Evolutionary conservation across 2,888 invertebrate species (phyloP).

Genomic region (Ichneumon xanthorius): DNA sequence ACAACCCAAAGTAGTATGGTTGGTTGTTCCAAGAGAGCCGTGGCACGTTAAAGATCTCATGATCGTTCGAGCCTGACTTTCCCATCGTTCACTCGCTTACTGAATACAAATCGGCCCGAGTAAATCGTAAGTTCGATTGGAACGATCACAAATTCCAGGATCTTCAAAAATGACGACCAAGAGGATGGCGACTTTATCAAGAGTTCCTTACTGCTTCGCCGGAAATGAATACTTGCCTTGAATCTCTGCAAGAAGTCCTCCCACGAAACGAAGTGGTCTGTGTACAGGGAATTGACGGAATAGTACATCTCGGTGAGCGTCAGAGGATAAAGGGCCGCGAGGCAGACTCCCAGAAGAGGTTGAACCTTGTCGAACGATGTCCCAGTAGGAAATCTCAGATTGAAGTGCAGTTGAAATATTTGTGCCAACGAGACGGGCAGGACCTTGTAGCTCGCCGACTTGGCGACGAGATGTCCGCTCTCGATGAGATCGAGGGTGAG

Average conservation of each 20-base stretch:
- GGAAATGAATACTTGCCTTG: conserved; percentile 85
- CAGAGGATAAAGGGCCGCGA: conserved; percentile 96
- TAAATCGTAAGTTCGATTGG: no score
- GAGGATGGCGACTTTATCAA: background rate
- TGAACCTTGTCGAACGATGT: conserved; percentile 96
- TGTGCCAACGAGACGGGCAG: conserved; percentile 95
- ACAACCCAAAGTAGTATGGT: background rate
- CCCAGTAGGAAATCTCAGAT: conserved; percentile 95
- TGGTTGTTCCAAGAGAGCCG: no score
- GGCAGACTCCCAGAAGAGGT: conserved; percentile 94
- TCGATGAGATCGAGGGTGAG: conserved; percentile 96
- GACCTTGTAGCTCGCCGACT: conserved; percentile 96
- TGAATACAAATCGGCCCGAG: background rate
- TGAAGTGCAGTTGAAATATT: conserved; percentile 96
- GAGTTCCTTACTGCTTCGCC: background rate
- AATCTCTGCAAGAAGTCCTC: conserved; percentile 96
- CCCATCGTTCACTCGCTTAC: no score
- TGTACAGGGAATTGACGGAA: conserved; percentile 94
- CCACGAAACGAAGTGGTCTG: conserved; percentile 93
- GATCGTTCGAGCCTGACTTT: no score
- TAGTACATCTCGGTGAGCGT: conserved; percentile 96
- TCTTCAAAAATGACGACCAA: background rate
- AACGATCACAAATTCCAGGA: background rate
- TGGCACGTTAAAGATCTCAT: no score
- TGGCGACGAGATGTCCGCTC: conserved; percentile 95